Conservation (phyloP, 2,888 invertebrate species). For the Calliopum simillimum region DNA sequence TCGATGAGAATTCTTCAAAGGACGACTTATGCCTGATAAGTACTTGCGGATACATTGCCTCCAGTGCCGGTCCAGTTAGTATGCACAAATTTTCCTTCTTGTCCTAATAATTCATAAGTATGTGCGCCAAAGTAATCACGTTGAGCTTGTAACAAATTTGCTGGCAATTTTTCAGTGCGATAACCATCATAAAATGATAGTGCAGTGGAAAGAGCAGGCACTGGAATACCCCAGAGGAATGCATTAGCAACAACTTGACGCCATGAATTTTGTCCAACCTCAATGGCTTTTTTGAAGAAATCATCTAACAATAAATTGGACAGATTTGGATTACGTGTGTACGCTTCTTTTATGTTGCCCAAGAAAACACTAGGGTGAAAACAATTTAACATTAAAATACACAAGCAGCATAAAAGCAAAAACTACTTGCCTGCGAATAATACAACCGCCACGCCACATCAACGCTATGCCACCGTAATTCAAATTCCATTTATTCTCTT, state of each 20-base stretch:
- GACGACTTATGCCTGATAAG: slow-evolving; percentile 78
- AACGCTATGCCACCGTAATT: slow-evolving; percentile 98
- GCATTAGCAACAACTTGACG: slow-evolving; percentile 82
- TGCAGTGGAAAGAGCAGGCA: slow-evolving; percentile 93
- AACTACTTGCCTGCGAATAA: slow-evolving; percentile 82
- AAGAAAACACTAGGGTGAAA: slow-evolving; percentile 76
- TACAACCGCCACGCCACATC: slow-evolving; percentile 99
- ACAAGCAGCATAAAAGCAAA: not conserved
- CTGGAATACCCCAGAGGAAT: slow-evolving; percentile 87
- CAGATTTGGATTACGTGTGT: slow-evolving; percentile 87
- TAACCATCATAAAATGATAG: slow-evolving; percentile 98
- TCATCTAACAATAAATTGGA: slow-evolving; percentile 91
- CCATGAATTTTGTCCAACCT: slow-evolving; percentile 85
- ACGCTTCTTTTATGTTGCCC: slow-evolving; percentile 93
- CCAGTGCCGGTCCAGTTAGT: slow-evolving; percentile 99
- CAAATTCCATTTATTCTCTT: slow-evolving; percentile 90
- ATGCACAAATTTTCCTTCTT: slow-evolving; percentile 92
- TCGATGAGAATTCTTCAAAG: not conserved
- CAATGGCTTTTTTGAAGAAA: slow-evolving; percentile 90
- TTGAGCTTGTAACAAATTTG: slow-evolving; percentile 96
- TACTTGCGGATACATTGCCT: slow-evolving; percentile 94
- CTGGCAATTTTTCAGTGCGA: slow-evolving; percentile 86
- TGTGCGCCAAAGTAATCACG: slow-evolving; percentile 99
- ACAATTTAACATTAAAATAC: slow-evolving; percentile 1
- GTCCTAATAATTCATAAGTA: slow-evolving; percentile 89